Evolutionary conservation across 2,113 vertebrate species (phyloP).

Genomic region (Empidonax alnorum): DNA sequence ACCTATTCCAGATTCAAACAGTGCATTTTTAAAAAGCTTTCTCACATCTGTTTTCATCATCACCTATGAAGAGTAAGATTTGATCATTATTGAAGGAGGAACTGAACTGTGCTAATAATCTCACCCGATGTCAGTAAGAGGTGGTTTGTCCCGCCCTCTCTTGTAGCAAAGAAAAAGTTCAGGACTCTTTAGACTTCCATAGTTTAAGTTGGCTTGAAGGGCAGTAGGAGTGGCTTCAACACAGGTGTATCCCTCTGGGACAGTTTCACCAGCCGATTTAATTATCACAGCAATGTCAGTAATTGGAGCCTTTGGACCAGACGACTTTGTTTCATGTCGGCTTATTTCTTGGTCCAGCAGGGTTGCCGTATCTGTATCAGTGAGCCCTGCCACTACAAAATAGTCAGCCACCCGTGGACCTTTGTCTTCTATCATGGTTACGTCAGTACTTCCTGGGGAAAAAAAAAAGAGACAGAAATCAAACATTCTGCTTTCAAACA

Average conservation of each 20-base stretch:
- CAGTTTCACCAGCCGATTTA: constrained; percentile 89
- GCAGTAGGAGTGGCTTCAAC: constrained; percentile 90
- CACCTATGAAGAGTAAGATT: not conserved
- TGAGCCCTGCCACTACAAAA: constrained; percentile 97
- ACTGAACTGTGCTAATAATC: not conserved
- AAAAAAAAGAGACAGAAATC: not conserved
- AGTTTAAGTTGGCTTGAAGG: constrained; percentile 95
- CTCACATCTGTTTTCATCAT: not conserved
- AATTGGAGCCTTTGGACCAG: constrained; percentile 93
- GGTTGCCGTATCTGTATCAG: constrained; percentile 89
- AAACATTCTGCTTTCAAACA: not conserved
- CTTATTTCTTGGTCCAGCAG: constrained; percentile 89
- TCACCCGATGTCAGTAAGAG: constrained; percentile 94
- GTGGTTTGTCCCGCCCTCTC: constrained; percentile 88
- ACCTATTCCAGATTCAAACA: not conserved
- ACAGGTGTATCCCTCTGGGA: constrained; percentile 95
- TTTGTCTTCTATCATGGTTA: constrained; percentile 96
- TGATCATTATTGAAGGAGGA: not conserved
- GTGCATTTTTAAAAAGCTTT: not conserved
- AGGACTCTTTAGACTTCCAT: constrained; percentile 96
- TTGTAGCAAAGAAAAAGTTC: constrained; percentile 96
- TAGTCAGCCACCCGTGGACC: constrained; percentile 96
- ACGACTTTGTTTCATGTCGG: constrained; percentile 88
- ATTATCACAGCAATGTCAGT: constrained; percentile 95
- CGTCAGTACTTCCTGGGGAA: constrained; percentile 58